Base-by-base conservation (phyloP, 35 echinoderm and acorn worm species). In the Ophioderma brevispina region DNA sequence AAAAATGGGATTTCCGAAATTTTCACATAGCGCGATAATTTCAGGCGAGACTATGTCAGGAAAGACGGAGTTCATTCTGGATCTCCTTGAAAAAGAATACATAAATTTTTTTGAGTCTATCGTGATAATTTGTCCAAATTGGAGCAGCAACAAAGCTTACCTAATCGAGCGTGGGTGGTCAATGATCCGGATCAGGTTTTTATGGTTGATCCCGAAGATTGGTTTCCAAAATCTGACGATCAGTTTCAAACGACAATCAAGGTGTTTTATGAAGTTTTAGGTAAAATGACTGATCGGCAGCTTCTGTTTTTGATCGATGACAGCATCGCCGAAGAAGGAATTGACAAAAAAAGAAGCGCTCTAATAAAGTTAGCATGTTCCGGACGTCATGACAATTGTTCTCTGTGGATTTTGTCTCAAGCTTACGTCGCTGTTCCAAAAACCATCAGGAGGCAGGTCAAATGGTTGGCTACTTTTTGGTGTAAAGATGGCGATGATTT, bases 51-150 rank as follows among this genome's bases (percentile, higher is more conserved):
- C 84, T 19, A 63, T 55, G 13, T 76, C 56, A 37, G 84, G 84
- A 76, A 87, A 87, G 39, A 87, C 84, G 31, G 63, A 87, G 84
- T 87, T 76, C 40, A 35, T 76, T 14, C 50, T 87, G 64, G 64
- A 87, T 34, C 32, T 87, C 10, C 64, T 87, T 34, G 56, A 70
- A 76, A 87, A 84, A 31, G 82, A 84, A 31, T 84, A 84, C 25
- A 55, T 30, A 34, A 6, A 25, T 3, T 87, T 75, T 87, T 87
- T 87, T 39, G 63, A 87, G 39, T 41, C 75, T 39, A 87, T 87
- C 18, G 37, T 87, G 11, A 87, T 87, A 33, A 77, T 87, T 19
- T 87, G 84, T 75, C 84, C 84, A 4, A 76, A 55, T 13, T 38
- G 56, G 64, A 34, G 34, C 30, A 37, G 32, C 31, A 87, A 87